Percentiles rank a stretch among this genome's conserved stretches.
These are phyloP conservation scores for Ivindomyrus marchei DNA, from an alignment of 2,113 vertebrate species.

Conservation along the genomic window DNA sequence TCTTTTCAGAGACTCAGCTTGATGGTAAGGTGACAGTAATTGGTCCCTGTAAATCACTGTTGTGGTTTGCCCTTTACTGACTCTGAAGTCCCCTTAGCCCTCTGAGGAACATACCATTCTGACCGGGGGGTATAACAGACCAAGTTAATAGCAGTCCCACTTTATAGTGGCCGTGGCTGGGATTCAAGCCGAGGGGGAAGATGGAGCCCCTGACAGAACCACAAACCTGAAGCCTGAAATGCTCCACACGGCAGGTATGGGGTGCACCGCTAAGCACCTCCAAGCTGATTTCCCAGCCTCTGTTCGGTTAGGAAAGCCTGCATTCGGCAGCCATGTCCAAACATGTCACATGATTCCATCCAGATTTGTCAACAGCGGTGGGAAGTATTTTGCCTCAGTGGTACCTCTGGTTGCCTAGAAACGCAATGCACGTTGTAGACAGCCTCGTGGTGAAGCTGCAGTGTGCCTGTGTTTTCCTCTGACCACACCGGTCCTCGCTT, in stretches of 20 bases:
- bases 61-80: background rate
- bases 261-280: background rate
- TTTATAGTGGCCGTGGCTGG: background rate
- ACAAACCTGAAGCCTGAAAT: background rate
- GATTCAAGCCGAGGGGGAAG: background rate
- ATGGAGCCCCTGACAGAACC: background rate
- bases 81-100: background rate
- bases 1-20: background rate
- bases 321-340: background rate
- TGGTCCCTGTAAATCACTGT: background rate
- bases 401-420: background rate
- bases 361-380: background rate
- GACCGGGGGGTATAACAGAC: background rate
- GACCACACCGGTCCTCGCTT: background rate
- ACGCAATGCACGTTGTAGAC: background rate
- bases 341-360: background rate
- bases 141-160: background rate
- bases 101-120: background rate
- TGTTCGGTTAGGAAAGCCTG: background rate
- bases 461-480: background rate
- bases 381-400: background rate
- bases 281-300: background rate
- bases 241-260: background rate
- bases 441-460: background rate
- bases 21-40: background rate